Evolutionary conservation across 1,140 invertebrate species (phyloP), one percentile per base, ranked within the genome.

Genomic region (Pteromalus puparum): DNA sequence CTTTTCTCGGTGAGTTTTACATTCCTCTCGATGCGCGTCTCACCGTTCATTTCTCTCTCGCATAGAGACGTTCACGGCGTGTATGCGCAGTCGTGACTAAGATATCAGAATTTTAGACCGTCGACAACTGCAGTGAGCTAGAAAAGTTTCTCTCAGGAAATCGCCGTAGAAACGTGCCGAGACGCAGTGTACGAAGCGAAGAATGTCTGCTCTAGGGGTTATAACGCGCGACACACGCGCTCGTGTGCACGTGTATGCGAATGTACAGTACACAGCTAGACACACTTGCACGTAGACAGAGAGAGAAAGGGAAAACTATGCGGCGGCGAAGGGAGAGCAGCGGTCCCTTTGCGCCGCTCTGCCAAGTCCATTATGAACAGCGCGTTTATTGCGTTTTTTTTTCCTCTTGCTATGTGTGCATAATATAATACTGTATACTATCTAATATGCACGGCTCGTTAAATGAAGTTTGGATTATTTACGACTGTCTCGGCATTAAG

Each of bases 1-100:
- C 94, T 53, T 94, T 94, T 61, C 92, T 96, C 68, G 96, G 96
- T 96, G 92, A 95, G 95, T 94, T 21, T 53, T 5, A 34, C n/a
- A n/a, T 15, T 46, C n/a, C 70, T n/a, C 1, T n/a, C 9, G 15
- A 15, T 13, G 15, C 26, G 7, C 68, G 30, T 12, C 24, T 10
- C 10, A 26, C 2, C 67, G 67, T 70, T 67, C 7, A n/a, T 67
- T 67, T 68, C 21, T 34, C 30, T 21, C 0, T 34, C 70, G 28
- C 72, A 74, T 5, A 28, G 7, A 74, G 72, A 42, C 38, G 21
- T 34, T 18, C 6, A 34, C 30, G 30, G 30, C 30, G 30, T 34
- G 4, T 34, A 34, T 34, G 2, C 24, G 42, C 12, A 1, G 48
- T 15, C 34, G 28, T 53, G 34, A 61, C 53, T 61, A 61, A 61